Conservation (phyloP, 2,113 vertebrate genomes). For the Psammodynastes pulverulentus region DNA sequence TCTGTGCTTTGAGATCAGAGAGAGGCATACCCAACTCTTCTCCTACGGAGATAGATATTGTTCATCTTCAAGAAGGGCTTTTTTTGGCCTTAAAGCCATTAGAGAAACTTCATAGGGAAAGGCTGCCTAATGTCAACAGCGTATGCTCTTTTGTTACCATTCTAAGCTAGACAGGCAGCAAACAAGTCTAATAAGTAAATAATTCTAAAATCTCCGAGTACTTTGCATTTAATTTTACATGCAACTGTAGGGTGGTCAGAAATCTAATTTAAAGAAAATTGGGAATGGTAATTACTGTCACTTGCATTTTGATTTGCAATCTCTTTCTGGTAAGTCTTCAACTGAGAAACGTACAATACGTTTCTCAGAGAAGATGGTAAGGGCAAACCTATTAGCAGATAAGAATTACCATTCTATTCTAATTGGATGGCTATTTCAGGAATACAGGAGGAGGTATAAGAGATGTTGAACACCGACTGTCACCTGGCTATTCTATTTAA, state of each 20-base stretch:
- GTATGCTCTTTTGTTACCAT: not conserved
- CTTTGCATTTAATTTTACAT: not conserved
- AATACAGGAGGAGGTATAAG: not conserved
- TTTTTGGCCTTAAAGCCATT: not conserved
- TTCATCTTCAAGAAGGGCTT: not conserved
- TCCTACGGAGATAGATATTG: not conserved
- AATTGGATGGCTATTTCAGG: not conserved
- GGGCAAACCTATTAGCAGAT: conserved; percentile 20
- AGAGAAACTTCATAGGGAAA: not conserved
- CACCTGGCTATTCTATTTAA: conserved; percentile 25
- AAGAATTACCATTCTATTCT: conserved; percentile 27
- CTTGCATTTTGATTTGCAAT: not conserved
- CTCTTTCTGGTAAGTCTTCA: not conserved
- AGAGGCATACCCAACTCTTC: not conserved
- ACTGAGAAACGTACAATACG: not conserved
- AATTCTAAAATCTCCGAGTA: not conserved
- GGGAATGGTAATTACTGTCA: not conserved
- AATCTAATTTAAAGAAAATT: not conserved
- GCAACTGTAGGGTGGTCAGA: not conserved
- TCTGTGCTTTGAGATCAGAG: not conserved
- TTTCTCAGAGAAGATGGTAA: not conserved
- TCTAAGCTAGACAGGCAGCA: not conserved
- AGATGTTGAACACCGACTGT: not conserved
- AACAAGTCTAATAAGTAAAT: not conserved
- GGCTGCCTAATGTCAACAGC: not conserved